Base-by-base conservation (phyloP, 2,113 vertebrate genomes). In the Tauraco erythrolophus region DNA sequence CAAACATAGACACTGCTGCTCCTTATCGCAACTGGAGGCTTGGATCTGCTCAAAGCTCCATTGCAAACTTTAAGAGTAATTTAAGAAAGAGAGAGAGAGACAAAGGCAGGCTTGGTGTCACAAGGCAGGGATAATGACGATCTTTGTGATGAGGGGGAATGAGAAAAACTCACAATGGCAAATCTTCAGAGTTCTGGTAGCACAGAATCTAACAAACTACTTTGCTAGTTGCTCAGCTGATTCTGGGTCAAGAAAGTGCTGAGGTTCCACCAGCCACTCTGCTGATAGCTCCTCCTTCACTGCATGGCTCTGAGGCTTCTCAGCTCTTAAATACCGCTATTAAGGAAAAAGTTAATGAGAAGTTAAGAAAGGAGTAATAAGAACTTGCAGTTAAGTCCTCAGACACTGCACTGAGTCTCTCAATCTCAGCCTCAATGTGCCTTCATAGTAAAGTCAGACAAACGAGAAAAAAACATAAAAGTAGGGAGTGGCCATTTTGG, bases 231-330 rank as follows among this genome's bases (percentile, higher is more conserved):
- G 61, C 61, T 68, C 48, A 62, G 41, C 62, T 50, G 64, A 80
- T 91, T 94, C 58, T 70, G 51, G 89, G 82, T 92, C 66, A 94
- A 70, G 68, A 76, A 94, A 95, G 9, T n/a, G 79, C 72, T 80
- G 70, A 85, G 50, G 37, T 83, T 84, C 53, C 30, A 82, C 9
- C 51, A 94, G 51, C 27, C 22, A 13, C n/a, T 80, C 58, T 77
- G 68, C 56, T 75, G 65, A 82, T 5, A 89, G 46, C 74, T 88
- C 46, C 31, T 93, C 41, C 77, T 66, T 82, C 61, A 33, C 21
- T 41, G 17, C 9, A 54, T 3, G 11, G 80, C 65, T 21, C 64
- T 65, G 74, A 89, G 78, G 81, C 48, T 56, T 35, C 43, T 23
- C 74, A 84, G 81, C 69, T 76, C 43, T 87, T 87, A 50, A 89